phyloP scores from a whole-genome alignment of 2,888 invertebrate genomes.

The Phengaris alcon region DNA sequence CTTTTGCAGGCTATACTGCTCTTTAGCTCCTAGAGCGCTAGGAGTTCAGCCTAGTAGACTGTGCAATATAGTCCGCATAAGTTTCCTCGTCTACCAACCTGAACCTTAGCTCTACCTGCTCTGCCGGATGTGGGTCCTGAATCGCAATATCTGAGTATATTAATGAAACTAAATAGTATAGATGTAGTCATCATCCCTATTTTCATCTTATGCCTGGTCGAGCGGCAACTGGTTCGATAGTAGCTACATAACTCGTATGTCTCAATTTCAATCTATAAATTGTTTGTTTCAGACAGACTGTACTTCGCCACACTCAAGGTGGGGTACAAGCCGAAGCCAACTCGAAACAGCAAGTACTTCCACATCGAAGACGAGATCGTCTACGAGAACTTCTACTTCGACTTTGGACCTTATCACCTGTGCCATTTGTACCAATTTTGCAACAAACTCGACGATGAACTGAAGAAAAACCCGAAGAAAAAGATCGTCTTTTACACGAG shows the following conservation, averaged over 20 bases:
- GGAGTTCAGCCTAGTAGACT: too few species aligned
- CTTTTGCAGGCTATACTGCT: too few species aligned
- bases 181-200: too few species aligned
- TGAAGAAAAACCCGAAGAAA: conserved; percentile 82
- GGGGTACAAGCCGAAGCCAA: conserved; percentile 86
- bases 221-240: neutral
- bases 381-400: conserved; percentile 96
- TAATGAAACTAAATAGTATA: too few species aligned
- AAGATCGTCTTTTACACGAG: conserved; percentile 95
- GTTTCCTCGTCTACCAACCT: too few species aligned
- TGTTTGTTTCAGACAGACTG: conserved; percentile 86
- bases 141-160: too few species aligned
- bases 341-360: conserved; percentile 91
- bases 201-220: too few species aligned
- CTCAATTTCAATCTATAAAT: neutral
- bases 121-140: too few species aligned
- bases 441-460: conserved; percentile 85
- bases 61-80: too few species aligned
- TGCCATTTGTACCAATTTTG: conserved; percentile 96
- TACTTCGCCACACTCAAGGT: conserved; percentile 93
- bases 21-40: too few species aligned
- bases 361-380: conserved; percentile 92
- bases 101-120: too few species aligned
- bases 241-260: too few species aligned
- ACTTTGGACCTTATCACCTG: conserved; percentile 98